Base-by-base conservation (phyloP, 2,113 vertebrate species). In the Anser cygnoides region DNA sequence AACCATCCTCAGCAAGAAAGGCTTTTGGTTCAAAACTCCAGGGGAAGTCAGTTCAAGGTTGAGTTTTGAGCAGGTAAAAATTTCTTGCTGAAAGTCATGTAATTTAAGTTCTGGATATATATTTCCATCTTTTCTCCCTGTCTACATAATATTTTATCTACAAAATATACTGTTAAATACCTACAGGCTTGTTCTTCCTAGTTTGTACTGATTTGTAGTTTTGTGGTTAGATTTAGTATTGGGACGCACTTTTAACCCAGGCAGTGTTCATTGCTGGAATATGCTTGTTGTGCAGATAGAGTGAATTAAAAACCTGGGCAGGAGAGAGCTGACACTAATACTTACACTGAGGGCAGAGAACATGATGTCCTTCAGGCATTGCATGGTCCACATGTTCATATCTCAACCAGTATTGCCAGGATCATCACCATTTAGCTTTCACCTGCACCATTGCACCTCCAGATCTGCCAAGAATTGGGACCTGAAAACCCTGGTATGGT, bases 401-500 rank as follows among this genome's bases (percentile, higher is more conserved):
- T 50, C 9, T 90, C 49, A 62, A 29, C 18, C 35, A n/a, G 9
- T 14, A 31, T 15, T 85, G 54, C 35, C 18, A 73, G 8, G 10
- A 29, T 44, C 59, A 50, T 62, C 10, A 3, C 11, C 91, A 29
- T 72, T 91, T 87, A 68, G 25, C 62, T 90, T 90, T 84, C 22
- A 77, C 16, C 4, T 13, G 20, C 0, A 0, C 73, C 29, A 39
- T 52, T 72, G 59, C 28, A 70, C 8, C 0, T 15, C 6, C 16
- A 75, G 26, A n/a, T 86, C 46, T 84, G 79, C 44, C 59, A 67
- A 62, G 49, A 74, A 44, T n/a, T 39, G 43, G 17, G 41, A 77
- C 37, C 31, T 86, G 44, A 16, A 66, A 80, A 50, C 21, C 8
- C n/a, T 67, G 26, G 8, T 77, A 68, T 84, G 39, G 41, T 70